A percentile compares a stretch with the other conserved stretches of the same genome.
Conservation (phyloP, 2,888 invertebrate genomes). For the Coleophora deauratella region DNA sequence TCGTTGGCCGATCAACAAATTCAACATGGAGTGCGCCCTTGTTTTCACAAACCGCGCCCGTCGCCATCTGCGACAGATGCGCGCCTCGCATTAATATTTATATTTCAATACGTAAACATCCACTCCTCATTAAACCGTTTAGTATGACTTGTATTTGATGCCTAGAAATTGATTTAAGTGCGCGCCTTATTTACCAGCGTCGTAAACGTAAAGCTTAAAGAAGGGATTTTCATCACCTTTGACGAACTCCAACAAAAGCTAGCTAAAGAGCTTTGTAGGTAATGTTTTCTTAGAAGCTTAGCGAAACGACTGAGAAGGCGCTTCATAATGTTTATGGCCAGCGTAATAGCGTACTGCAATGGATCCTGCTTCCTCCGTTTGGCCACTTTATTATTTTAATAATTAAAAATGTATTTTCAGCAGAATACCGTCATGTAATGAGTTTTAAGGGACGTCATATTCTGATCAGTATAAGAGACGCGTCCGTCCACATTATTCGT, state of each 20-base stretch:
- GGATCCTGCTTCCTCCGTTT: neutral
- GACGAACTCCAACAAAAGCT: conserved; percentile 2
- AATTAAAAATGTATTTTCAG: conserved; percentile 6
- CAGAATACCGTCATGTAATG: neutral
- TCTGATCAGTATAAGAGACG: conserved; percentile 43
- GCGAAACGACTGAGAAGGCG: conserved; percentile 6
- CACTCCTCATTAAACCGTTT: conserved; percentile 33
- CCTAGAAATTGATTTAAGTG: conserved; percentile 19
- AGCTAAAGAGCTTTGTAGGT: conserved; percentile 11
- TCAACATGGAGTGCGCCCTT: conserved; percentile 14
- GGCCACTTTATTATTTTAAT: conserved; percentile 7
- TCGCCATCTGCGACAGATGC: conserved; percentile 23
- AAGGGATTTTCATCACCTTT: conserved; percentile 2
- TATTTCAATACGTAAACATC: conserved; percentile 28
- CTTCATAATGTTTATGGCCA: conserved; percentile 8
- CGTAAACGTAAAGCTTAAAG: neutral
- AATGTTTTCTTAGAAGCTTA: conserved; percentile 13
- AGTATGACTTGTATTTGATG: conserved; percentile 23
- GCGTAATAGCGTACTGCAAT: conserved; percentile 1
- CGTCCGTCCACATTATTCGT: conserved; percentile 47
- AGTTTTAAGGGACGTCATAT: conserved; percentile 10
- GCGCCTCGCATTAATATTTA: conserved; percentile 39
- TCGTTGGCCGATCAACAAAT: conserved; percentile 23
- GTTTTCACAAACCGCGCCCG: conserved; percentile 11
- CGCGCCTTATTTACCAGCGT: conserved; percentile 2